These are phyloP conservation scores for Lacanobia wlatinum DNA, from an alignment of 2,888 invertebrate genomes.

Conservation along the genomic window DNA sequence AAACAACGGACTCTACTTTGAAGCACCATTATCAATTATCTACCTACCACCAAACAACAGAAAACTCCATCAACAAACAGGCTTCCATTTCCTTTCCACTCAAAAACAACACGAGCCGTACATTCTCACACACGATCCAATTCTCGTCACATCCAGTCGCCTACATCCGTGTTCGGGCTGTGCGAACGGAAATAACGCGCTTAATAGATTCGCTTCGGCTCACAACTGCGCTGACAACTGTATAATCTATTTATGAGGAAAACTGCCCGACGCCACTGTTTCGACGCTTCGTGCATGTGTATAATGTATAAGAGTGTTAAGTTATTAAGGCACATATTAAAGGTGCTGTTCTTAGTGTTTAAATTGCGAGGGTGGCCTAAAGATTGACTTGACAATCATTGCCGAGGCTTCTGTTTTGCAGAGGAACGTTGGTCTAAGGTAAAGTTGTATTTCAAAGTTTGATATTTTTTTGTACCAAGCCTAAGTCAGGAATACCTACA, in stretches of 20 bases:
- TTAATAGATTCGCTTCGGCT: slow-evolving; percentile 90
- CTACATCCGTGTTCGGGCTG: slow-evolving; percentile 67
- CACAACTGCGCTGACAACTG: slow-evolving; percentile 88
- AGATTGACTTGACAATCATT: no score
- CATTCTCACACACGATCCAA: slow-evolving; percentile 48
- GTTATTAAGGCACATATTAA: background rate
- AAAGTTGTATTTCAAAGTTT: no score
- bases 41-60: background rate
- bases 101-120: slow-evolving; percentile 39
- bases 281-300: slow-evolving; percentile 30
- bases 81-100: slow-evolving; percentile 22
- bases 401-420: no score
- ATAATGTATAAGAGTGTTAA: slow-evolving; percentile 23
- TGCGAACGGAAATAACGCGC: slow-evolving; percentile 89
- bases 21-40: background rate
- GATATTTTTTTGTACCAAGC: no score
- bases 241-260: slow-evolving; percentile 89
- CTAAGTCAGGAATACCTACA: no score
- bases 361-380: no score
- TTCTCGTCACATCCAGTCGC: slow-evolving; percentile 70
- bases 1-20: background rate
- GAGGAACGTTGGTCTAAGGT: no score
- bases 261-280: slow-evolving; percentile 76
- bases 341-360: background rate
- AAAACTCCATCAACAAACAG: slow-evolving; percentile 5